Evolutionary conservation across 2,888 invertebrate genomes (phyloP), one percentile per base, ranked within the genome.

Genomic region (Cactoblastis cactorum): DNA sequence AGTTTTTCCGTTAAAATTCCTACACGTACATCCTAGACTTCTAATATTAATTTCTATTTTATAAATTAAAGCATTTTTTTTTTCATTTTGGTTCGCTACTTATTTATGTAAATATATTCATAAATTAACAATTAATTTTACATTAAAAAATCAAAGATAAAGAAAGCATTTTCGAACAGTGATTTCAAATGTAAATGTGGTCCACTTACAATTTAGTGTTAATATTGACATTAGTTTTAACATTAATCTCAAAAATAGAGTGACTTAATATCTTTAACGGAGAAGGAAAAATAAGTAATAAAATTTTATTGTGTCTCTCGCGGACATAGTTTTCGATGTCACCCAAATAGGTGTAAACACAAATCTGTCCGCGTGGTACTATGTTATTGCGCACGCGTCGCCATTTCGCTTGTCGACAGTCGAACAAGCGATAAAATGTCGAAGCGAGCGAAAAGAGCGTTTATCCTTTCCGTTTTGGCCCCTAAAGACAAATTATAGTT

Each of bases 321-420:
- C 63, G 53, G 70, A 71, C 75, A 75, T 68, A 71, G 65, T 71
- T 77, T 74, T 71, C 65, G 66, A 62, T 82, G 81, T 78, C 73
- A 69, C 67, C 69, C 63, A 74, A 81, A 81, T 82, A 78, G 80
- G 73, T 69, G 74, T 69, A 55, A 56, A 63, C 65, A 80, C 80
- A 83, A 82, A 83, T 83, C 80, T 69, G 70, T 84, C 71, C 45
- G 54, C 79, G 60, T 59, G 53, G 51, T 58, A 63, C 61, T 67
- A 59, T 63, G 52, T 65, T 61, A 70, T 70, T 69, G 67, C 61
- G 56, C 52, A 57, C 53, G 61, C 72, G 71, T 75, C 77, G 70
- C 77, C 73, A 67, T 80, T 70, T 66, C 58, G 64, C 57, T 58
- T 72, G 78, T 76, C 76, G 71, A 57, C 77, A 64, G 59, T 45